phyloP scores from a whole-genome alignment of 2,888 invertebrate genomes.

The Entomobrya proxima region DNA sequence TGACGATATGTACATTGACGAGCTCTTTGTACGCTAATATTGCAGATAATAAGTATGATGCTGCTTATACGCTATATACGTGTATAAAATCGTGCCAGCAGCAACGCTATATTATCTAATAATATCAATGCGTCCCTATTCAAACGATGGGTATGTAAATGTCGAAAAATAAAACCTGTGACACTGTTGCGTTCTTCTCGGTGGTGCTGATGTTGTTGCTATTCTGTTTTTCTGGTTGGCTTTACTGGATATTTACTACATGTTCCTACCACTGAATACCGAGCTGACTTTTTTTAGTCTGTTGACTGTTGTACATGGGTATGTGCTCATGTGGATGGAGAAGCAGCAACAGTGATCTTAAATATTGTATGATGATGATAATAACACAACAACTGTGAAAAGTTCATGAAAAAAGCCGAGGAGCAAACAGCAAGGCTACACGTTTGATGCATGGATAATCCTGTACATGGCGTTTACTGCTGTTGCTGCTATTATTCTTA shows the following conservation, averaged over 20 bases:
- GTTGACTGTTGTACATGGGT: background rate
- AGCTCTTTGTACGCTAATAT: background rate
- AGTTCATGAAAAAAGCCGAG: constrained; percentile 1
- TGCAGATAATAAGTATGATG: too few species aligned
- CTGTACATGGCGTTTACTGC: background rate
- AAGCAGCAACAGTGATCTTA: background rate
- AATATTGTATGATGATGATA: background rate
- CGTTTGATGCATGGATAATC: background rate
- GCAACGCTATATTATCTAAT: too few species aligned
- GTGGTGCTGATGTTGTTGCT: background rate
- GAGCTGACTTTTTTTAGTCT: constrained; percentile 7
- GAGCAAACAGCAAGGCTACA: background rate
- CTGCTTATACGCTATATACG: too few species aligned
- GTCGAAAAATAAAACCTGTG: constrained; percentile 38
- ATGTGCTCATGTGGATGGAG: too few species aligned
- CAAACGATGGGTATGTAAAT: constrained; percentile 18
- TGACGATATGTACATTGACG: constrained; percentile 17
- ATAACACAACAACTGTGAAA: constrained; percentile 8
- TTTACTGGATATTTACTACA: background rate
- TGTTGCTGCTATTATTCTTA: background rate
- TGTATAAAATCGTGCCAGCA: background rate
- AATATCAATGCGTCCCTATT: background rate
- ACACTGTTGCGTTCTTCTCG: constrained; percentile 26
- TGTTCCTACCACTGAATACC: background rate
- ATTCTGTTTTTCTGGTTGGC: background rate